Evolutionary conservation across 2,113 vertebrate genomes (phyloP), one percentile per base, ranked within the genome.

Genomic region (Pardalotus punctatus): DNA sequence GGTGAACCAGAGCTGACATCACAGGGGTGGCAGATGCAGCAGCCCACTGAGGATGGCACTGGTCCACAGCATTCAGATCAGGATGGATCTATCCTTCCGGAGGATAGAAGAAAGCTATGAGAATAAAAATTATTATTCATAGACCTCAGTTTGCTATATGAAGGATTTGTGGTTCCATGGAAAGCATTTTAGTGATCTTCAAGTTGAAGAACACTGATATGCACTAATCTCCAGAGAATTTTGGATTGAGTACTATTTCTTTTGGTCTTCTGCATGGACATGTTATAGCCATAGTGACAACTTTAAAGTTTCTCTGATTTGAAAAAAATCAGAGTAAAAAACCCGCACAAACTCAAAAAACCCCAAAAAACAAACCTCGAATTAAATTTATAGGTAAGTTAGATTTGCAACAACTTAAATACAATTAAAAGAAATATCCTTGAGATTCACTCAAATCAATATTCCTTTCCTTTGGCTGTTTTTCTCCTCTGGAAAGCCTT

Each of bases 361-460:
- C 1, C 2, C 2, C 6, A 4, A 45, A 45, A 45, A 29, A 11
- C 5, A 61, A 38, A 54, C 1, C 17, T 77, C 18, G 27, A 13
- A 12, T 53, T 19, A 18, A 74, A 79, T 25, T 50, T 10, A 19
- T 42, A 16, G 10, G 3, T 43, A 69, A 84, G 1, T 36, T 70
- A 53, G 11, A 58, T 53, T 5, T 42, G 24, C 15, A 81, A 20
- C 18, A 35, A 38, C 28, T 73, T 56, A 31, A 77, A 43, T 13
- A 11, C 5, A 31, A 14, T 25, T 36, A 54, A 35, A 16, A 54
- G 9, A 81, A 51, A 47, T n/a, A 9, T 40, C 18, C 11, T 81
- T 69, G 48, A 54, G 28, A 50, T 25, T 53, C 11, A 45, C 5
- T 25, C 7, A 74, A 48, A 56, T 24, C 4, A 67, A 36, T 25